phyloP scores from a whole-genome alignment of 2,113 vertebrate genomes.

The Semicossyphus pulcher region DNA sequence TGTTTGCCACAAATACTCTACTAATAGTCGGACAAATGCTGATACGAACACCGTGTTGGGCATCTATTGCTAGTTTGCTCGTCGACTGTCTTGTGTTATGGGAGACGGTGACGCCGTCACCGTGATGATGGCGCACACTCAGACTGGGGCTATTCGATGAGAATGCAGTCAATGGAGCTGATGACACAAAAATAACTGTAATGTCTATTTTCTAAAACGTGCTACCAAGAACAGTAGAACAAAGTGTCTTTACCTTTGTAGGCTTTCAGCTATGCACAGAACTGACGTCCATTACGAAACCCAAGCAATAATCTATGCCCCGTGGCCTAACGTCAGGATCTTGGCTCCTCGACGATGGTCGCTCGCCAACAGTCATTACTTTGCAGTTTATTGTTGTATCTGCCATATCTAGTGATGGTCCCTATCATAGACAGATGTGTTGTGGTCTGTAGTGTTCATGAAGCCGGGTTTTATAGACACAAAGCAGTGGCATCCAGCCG shows the following conservation, averaged over 20 bases:
- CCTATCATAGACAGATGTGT: conserved; percentile 6
- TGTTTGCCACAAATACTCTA: conserved; percentile 8
- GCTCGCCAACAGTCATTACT: conserved; percentile 48
- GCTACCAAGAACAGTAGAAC: neutral
- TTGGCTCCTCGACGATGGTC: conserved; percentile 57
- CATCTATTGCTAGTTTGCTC: conserved; percentile 67
- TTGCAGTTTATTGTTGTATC: conserved; percentile 31
- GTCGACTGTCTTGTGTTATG: conserved; percentile 79
- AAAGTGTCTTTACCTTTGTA: neutral
- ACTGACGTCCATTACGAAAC: conserved; percentile 66
- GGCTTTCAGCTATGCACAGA: conserved; percentile 10
- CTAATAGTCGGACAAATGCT: conserved; percentile 13
- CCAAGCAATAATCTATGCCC: conserved; percentile 64
- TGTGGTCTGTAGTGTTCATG: neutral
- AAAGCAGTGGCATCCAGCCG: conserved; percentile 45
- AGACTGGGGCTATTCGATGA: conserved; percentile 64
- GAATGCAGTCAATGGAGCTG: conserved; percentile 42
- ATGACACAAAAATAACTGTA: conserved; percentile 8
- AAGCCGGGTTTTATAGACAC: conserved; percentile 10
- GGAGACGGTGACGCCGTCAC: conserved; percentile 77
- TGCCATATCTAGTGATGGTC: neutral
- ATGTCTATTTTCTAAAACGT: neutral
- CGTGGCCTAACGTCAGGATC: conserved; percentile 71
- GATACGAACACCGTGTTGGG: conserved; percentile 24
- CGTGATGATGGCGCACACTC: conserved; percentile 82